phyloP scores from a whole-genome alignment of 1,140 invertebrate genomes.

The Lasioglossum albipes region DNA sequence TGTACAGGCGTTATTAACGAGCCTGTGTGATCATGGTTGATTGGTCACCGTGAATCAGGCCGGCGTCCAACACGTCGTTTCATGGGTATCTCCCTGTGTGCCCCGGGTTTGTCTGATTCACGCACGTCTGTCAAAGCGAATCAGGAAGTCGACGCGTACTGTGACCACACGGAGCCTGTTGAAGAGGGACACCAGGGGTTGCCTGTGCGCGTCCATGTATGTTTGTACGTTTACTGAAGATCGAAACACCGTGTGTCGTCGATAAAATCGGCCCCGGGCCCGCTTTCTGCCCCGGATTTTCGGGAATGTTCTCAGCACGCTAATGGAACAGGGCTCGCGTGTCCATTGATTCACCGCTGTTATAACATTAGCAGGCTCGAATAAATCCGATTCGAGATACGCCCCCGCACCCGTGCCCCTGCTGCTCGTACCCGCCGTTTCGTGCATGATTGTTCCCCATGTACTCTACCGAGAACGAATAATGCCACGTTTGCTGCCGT shows the following conservation, averaged over 20 bases:
- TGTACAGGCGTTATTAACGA: conserved; percentile 64
- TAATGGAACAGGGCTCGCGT: not conserved
- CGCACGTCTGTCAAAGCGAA: conserved; percentile 65
- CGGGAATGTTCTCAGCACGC: not conserved
- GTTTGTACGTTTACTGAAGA: conserved; percentile 30
- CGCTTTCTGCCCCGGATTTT: conserved; percentile 37
- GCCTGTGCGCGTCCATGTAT: no score
- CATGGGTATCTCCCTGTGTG: conserved; percentile 55
- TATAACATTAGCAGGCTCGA: not conserved
- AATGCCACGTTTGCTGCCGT: no score
- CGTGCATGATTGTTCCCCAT: not conserved
- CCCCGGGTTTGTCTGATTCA: conserved; percentile 62
- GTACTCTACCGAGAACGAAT: no score
- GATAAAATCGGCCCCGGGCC: conserved; percentile 24
- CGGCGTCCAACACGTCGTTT: conserved; percentile 60
- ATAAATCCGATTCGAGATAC: not conserved
- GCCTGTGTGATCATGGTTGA: conserved; percentile 55
- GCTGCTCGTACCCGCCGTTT: not conserved
- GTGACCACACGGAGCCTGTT: conserved; percentile 21
- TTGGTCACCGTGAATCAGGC: conserved; percentile 61
- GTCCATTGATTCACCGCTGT: not conserved
- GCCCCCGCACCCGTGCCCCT: not conserved
- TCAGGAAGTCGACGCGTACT: conserved; percentile 51
- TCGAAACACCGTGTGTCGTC: conserved; percentile 42
- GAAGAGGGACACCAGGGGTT: conserved; percentile 21